Evolutionary conservation across 2,113 vertebrate genomes (phyloP), one percentile per base, ranked within the genome.

Genomic region (Ailurus styani): DNA sequence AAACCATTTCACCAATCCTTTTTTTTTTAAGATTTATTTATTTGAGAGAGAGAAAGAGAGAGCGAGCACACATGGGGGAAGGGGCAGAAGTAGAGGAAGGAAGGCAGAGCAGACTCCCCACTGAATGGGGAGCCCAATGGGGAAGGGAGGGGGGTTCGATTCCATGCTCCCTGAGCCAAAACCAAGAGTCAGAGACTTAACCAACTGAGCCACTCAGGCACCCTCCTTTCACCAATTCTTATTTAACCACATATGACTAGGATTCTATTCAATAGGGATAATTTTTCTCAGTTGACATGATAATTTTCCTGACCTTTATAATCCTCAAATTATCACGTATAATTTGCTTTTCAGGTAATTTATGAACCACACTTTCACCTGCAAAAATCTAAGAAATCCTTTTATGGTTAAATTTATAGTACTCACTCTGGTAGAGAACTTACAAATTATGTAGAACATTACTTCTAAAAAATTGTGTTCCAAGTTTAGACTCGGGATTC

Each of bases 281-380:
- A 73, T 83, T 94, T 97, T 86, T 88, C 73, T 93, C 50, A 90
- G 66, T 68, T 91, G 50, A 81, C 0, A 68, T 8, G 27, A 57
- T 66, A 78, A 92, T 37, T 68, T 87, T 90, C 17, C 57, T 96
- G n/a, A 62, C 45, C 27, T 29, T 77, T 77, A 77, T 31, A 47
- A 77, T 42, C 31, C 9, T 29, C 31, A 87, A 85, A 86, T 34
- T 27, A 95, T 88, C 31, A 45, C 2, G n/a, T 81, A 89, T 10
- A 78, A 13, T 81, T 93, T 88, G 64, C 5, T 93, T 92, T 93
- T 89, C 96, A 95, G 31, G 6, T 86, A 87, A 89, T 87, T 75
- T 89, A 86, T 90, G 55, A 97, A 91, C 70, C 52, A 96, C 1
- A 84, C 3, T 40, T 91, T 55, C 9, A 13, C 31, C 50, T 89